These are phyloP conservation scores for Yoshiicerus persimilis DNA, from an alignment of 1,140 invertebrate species.

Conservation along the genomic window DNA sequence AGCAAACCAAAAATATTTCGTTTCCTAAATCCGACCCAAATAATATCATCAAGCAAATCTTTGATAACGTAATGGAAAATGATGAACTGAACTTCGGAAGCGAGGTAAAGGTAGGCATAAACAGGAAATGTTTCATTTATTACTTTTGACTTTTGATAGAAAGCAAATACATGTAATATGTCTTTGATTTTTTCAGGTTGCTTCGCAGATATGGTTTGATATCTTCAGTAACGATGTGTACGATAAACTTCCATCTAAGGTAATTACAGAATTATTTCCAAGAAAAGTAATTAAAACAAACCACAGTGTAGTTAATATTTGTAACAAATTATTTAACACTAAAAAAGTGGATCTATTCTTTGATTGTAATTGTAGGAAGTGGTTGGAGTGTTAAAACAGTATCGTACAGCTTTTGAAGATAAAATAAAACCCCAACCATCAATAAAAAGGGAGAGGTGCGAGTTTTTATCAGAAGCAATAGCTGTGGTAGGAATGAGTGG, in stretches of 20 bases:
- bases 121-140: not conserved
- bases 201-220: not conserved
- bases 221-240: not conserved
- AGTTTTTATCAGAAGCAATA: not conserved
- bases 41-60: not conserved
- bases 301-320: too few relatives aligned
- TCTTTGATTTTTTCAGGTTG: not conserved
- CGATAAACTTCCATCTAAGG: not conserved
- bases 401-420: not conserved
- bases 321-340: not conserved
- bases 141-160: too few relatives aligned
- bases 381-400: not conserved
- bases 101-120: not conserved
- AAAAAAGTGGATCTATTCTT: not conserved
- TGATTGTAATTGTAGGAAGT: not conserved
- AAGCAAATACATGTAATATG: too few relatives aligned
- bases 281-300: not conserved
- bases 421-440: not conserved
- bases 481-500: constrained; percentile 26
- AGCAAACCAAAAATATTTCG: not conserved
- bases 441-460: not conserved
- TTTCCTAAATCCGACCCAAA: not conserved
- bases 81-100: not conserved
- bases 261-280: not conserved
- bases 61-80: not conserved